Conservation (phyloP, 2,888 invertebrate genomes). For the Petrolisthes cinctipes region DNA sequence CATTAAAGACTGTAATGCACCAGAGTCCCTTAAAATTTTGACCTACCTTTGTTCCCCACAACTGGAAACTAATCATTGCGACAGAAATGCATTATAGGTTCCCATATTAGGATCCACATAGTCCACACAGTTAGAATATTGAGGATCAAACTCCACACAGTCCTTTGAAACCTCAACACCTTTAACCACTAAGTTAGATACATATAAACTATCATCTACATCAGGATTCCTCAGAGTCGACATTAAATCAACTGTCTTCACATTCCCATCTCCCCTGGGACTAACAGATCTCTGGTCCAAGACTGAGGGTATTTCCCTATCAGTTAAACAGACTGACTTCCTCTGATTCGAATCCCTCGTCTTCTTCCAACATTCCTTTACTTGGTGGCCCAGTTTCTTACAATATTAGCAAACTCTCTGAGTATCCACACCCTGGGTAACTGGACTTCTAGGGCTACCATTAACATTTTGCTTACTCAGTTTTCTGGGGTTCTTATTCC, state of each 20-base stretch:
- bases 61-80: background rate
- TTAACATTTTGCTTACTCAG: no score
- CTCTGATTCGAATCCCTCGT: background rate
- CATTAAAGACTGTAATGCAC: slow-evolving; percentile 4
- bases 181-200: background rate
- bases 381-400: background rate
- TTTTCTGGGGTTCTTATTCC: background rate
- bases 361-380: slow-evolving; percentile 20
- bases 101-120: background rate
- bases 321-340: no score
- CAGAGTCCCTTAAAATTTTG: background rate
- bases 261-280: no score
- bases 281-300: no score
- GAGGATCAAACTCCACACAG: background rate
- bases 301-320: no score
- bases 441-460: background rate
- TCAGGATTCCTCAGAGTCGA: no score
- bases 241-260: no score
- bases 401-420: background rate
- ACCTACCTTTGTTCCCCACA: background rate
- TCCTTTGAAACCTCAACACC: background rate
- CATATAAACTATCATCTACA: no score
- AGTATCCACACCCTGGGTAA: background rate
- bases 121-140: background rate
- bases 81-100: slow-evolving; percentile 2